Conservation (phyloP, 2,888 invertebrate species). For the Tetranychus truncatus region DNA sequence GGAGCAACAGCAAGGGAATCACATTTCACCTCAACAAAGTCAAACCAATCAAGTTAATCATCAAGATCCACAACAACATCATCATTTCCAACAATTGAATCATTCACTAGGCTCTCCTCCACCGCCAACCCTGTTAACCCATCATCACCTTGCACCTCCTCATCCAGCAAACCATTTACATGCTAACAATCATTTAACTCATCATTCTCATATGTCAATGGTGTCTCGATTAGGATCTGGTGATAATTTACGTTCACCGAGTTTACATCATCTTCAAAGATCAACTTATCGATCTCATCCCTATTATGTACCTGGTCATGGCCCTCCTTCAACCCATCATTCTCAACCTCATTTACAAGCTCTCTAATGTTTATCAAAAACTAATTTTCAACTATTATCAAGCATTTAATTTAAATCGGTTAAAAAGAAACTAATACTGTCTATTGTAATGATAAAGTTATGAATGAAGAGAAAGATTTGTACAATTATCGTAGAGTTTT, state of each 20-base stretch:
- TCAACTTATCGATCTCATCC: conserved; percentile 7
- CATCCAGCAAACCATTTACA: background rate
- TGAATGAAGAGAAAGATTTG: no score
- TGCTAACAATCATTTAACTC: background rate
- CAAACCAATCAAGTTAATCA: background rate
- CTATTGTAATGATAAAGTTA: background rate
- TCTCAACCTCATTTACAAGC: background rate
- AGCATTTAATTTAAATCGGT: background rate
- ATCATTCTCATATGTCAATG: background rate
- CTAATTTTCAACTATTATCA: background rate
- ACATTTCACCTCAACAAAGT: background rate
- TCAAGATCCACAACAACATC: background rate
- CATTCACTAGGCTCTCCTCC: background rate
- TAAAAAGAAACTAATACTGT: background rate
- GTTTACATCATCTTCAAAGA: background rate
- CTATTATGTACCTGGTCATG: conserved; percentile 5
- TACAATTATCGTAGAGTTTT: no score
- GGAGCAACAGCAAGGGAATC: background rate
- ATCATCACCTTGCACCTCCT: background rate
- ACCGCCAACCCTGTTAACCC: background rate
- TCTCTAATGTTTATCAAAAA: background rate
- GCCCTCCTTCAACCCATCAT: background rate
- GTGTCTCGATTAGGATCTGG: background rate
- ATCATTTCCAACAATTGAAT: background rate
- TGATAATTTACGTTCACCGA: background rate